These are phyloP conservation scores for Urocitellus parryii DNA, from an alignment of 2,113 vertebrate species.

Conservation along the genomic window DNA sequence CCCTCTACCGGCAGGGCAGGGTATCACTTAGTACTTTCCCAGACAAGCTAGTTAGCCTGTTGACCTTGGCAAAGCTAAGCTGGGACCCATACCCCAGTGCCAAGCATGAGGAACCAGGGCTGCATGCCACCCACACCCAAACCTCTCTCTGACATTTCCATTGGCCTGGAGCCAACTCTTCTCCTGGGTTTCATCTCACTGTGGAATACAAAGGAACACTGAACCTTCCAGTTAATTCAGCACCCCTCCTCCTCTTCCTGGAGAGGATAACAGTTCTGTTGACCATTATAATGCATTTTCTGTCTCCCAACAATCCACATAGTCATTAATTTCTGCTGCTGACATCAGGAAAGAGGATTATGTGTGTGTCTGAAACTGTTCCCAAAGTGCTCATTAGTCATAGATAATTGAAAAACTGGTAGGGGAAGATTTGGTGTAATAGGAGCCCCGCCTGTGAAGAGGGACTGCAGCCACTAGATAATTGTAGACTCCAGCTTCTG, in stretches of 20 bases:
- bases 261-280: conserved; percentile 74
- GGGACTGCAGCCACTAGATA: conserved; percentile 72
- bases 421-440: conserved; percentile 81
- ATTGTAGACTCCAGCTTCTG: conserved; percentile 71
- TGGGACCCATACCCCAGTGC: neutral
- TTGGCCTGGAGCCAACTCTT: conserved; percentile 6
- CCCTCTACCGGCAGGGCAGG: neutral
- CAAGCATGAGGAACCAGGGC: conserved; percentile 45
- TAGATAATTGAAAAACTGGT: conserved; percentile 83
- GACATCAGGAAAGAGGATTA: conserved; percentile 78
- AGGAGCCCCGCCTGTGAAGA: conserved; percentile 75
- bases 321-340: conserved; percentile 82
- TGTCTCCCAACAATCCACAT: conserved; percentile 72
- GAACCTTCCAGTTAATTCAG: conserved; percentile 70
- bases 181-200: conserved; percentile 39
- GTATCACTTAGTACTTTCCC: neutral
- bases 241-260: conserved; percentile 41
- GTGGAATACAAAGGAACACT: conserved; percentile 36
- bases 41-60: neutral
- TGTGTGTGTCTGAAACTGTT: conserved; percentile 83
- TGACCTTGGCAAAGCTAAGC: conserved; percentile 55
- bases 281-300: conserved; percentile 68
- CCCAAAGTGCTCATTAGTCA: conserved; percentile 84
- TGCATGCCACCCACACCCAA: conserved; percentile 32
- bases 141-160: conserved; percentile 62